Base-by-base conservation (phyloP, 2,888 invertebrate genomes). In the Polydrusus tereticollis region DNA sequence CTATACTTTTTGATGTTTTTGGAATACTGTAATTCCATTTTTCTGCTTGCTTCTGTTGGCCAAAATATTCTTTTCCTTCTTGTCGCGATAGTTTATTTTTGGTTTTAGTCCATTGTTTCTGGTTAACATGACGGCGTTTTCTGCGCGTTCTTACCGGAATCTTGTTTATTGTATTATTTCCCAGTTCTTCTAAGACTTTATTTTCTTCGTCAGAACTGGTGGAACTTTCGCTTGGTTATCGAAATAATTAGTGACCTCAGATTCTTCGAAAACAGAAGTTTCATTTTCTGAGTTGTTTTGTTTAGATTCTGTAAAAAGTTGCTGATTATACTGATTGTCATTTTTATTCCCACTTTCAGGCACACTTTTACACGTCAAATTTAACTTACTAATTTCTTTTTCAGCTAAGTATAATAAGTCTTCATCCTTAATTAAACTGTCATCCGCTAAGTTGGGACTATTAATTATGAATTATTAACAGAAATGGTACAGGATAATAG, bases 31-130 rank as follows among this genome's bases (percentile, higher is more conserved):
- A 41, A 36, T 29, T 23, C 38, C n/a, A 66, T 20, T 55, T 23
- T 55, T 45, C 14, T 43, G 41, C 66, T 29, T 29, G 20, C 26
- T 52, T 26, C 16, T 14, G 29, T 29, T 63, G 47, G 21, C 63
- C 47, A 63, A 58, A 58, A 58, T 58, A 58, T n/a, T n/a, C n/a
- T n/a, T n/a, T n/a, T n/a, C n/a, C n/a, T 29, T 33, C 57, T 29
- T 57, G 57, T 33, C 57, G 18, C 23, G 23, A 55, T 55, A 10
- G 10, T 29, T 57, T 55, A 55, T 55, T 26, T 57, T 57, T 3
- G 33, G 23, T 66, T 57, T 57, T 66, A n/a, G 38, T 57, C 57
- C 43, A 36, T 57, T 45, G 38, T 5, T 38, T 16, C 8, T 33
- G 36, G 57, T 66, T 38, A 10, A 43, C 57, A 18, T 23, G 21